Evolutionary conservation across 2,797 vertebrate genomes (phyloP).

Genomic region (Pristis pectinata): DNA sequence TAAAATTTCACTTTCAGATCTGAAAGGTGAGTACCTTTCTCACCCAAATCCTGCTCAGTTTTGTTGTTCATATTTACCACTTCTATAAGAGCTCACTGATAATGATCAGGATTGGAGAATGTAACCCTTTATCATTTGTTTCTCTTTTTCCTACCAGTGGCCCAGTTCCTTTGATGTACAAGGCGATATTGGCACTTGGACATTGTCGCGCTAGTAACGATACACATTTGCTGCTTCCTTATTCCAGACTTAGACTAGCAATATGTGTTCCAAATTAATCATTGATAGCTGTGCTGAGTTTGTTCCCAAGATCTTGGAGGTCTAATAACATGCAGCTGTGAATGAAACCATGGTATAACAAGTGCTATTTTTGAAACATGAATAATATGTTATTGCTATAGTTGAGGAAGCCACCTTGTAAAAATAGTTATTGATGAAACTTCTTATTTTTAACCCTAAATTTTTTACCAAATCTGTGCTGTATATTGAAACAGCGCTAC

Average conservation of each 20-base stretch:
- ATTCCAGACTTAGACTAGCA: neutral
- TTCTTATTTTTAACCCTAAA: neutral
- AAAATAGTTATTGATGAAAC: neutral
- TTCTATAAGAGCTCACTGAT: neutral
- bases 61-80: neutral
- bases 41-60: neutral
- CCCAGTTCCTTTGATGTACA: neutral
- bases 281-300: neutral
- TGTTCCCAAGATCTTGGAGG: neutral
- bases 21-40: too few relatives aligned
- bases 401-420: neutral
- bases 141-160: neutral
- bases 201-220: neutral
- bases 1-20: neutral
- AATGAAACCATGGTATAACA: neutral
- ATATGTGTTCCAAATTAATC: neutral
- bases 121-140: neutral
- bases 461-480: neutral
- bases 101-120: neutral
- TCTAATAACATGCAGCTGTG: neutral
- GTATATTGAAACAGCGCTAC: constrained; percentile 43
- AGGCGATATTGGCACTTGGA: neutral
- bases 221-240: neutral
- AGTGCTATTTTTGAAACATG: neutral
- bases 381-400: neutral